Conservation (phyloP, 2,888 invertebrate genomes). For the Eristalis arbustorum region DNA sequence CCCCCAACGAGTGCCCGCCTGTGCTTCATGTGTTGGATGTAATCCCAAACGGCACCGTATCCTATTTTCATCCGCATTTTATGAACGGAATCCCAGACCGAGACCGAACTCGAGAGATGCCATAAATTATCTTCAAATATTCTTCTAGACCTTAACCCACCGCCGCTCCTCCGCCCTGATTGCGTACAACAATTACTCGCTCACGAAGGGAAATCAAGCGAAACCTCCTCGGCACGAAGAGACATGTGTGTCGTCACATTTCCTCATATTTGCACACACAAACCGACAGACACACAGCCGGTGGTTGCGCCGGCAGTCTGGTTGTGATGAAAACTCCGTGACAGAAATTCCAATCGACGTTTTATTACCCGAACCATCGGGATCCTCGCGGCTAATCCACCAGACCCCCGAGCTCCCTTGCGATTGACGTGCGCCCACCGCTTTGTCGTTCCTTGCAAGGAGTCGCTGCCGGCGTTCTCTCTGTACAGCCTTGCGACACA, state of each 20-base stretch:
- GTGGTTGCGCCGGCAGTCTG: background rate
- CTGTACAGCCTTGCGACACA: background rate
- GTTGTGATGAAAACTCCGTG: constrained; percentile 29
- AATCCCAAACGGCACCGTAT: background rate
- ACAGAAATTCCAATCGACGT: constrained; percentile 39
- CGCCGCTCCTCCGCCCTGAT: background rate
- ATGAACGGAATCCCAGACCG: constrained; percentile 7
- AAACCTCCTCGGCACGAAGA: background rate
- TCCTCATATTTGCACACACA: constrained; percentile 3
- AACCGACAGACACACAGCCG: background rate
- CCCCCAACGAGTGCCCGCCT: background rate
- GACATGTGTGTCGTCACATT: constrained; percentile 13
- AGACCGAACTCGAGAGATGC: background rate
- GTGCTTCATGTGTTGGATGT: background rate
- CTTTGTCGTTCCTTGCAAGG: constrained; percentile 15
- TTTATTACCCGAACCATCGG: constrained; percentile 6
- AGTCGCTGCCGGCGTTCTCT: background rate
- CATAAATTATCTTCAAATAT: constrained; percentile 17
- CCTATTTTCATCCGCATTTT: constrained; percentile 5
- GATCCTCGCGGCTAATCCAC: background rate
- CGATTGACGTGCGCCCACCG: background rate
- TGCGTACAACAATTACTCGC: constrained; percentile 7
- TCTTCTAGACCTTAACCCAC: background rate
- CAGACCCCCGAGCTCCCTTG: background rate
- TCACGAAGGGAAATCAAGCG: background rate